phyloP scores from a whole-genome alignment of 2,888 invertebrate genomes.

The Drosophila austrosaltans region DNA sequence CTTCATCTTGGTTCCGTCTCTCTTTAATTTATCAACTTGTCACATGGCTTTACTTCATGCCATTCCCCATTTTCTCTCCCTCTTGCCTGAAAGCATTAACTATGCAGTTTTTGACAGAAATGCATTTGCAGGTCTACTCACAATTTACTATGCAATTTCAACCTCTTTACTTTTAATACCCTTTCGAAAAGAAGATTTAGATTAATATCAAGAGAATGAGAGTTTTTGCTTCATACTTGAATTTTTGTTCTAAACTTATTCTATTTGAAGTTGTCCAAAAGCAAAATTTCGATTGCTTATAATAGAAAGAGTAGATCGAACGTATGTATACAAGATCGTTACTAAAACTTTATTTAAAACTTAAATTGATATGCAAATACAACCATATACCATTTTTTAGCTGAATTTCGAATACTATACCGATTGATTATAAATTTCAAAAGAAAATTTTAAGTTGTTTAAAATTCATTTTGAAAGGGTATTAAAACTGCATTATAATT shows the following conservation, averaged over 20 bases:
- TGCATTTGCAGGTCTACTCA: slow-evolving; percentile 30
- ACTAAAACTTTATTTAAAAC: too few relatives aligned
- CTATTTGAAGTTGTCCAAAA: too few relatives aligned
- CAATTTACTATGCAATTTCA: not conserved
- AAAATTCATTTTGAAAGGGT: not conserved
- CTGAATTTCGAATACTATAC: too few relatives aligned
- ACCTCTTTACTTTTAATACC: not conserved
- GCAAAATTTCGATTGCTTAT: too few relatives aligned
- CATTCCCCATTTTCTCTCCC: not conserved
- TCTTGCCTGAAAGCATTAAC: slow-evolving; percentile 19
- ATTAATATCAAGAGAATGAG: not conserved
- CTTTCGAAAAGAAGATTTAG: not conserved
- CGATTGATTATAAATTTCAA: too few relatives aligned
- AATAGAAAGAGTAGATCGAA: too few relatives aligned
- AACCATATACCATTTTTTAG: too few relatives aligned
- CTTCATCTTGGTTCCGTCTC: slow-evolving; percentile 14
- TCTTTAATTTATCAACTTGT: slow-evolving; percentile 74
- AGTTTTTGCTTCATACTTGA: not conserved
- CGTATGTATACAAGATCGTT: too few relatives aligned
- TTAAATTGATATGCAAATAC: too few relatives aligned
- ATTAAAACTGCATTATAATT: slow-evolving; percentile 1
- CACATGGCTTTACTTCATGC: slow-evolving; percentile 45
- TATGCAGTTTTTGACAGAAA: slow-evolving; percentile 33
- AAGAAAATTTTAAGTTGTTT: too few relatives aligned
- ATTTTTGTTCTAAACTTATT: not conserved